A percentile compares a stretch with the other conserved stretches of the same genome.
Conservation (phyloP, 2,797 vertebrate species). For the Sarcophilus harrisii region DNA sequence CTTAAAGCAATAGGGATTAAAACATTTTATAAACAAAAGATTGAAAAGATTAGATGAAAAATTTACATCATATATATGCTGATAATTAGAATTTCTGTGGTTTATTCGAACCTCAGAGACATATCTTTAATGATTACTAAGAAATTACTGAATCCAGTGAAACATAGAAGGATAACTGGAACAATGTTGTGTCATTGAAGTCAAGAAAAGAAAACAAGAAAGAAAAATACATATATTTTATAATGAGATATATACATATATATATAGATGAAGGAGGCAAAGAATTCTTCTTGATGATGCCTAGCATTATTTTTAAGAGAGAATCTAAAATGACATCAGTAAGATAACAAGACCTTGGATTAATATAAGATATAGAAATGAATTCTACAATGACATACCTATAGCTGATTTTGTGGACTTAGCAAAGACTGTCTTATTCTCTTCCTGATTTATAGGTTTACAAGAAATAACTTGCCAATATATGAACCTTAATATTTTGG, state of each 20-base stretch:
- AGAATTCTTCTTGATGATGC: not conserved
- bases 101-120: not conserved
- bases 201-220: not conserved
- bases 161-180: not conserved
- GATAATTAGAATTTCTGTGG: not conserved
- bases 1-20: not conserved
- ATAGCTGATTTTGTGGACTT: not conserved
- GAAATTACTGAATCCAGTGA: not conserved
- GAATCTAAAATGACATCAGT: not conserved
- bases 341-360: no score
- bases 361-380: not conserved
- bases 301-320: not conserved
- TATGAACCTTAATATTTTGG: not conserved
- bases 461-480: not conserved
- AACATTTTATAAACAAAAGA: not conserved
- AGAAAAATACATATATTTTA: not conserved
- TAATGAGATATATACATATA: not conserved
- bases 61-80: not conserved
- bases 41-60: not conserved
- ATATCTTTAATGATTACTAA: not conserved
- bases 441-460: not conserved
- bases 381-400: not conserved
- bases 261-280: not conserved
- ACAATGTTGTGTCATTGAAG: not conserved
- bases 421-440: not conserved